A percentile compares a stretch with the other conserved stretches of the same genome.
Conservation (phyloP, 92 coral and sea anemone species). For the Umimayanthus kanabou region DNA sequence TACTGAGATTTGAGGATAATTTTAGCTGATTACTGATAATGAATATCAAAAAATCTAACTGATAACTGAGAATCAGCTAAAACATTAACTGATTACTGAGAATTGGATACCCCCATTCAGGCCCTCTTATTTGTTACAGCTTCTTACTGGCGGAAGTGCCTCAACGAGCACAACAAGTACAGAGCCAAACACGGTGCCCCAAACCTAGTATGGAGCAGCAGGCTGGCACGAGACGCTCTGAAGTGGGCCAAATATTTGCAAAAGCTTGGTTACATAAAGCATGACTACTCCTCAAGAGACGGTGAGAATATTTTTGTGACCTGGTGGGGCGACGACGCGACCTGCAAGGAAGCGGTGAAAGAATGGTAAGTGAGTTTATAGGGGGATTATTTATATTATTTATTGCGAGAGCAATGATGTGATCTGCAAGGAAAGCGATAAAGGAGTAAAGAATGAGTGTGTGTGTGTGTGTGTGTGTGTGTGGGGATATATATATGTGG, state of each 20-base stretch:
- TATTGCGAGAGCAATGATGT: too few relatives aligned
- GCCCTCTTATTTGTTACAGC: not conserved
- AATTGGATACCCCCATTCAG: too few relatives aligned
- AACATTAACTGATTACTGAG: too few relatives aligned
- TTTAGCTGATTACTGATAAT: too few relatives aligned
- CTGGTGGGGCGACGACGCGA: constrained; percentile 19
- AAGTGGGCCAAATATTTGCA: constrained; percentile 46
- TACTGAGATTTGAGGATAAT: too few relatives aligned
- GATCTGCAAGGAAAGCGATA: too few relatives aligned
- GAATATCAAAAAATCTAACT: too few relatives aligned
- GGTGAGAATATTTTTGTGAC: constrained; percentile 47
- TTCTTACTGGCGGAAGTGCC: constrained; percentile 38
- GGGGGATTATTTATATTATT: constrained; percentile 33
- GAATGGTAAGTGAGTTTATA: constrained; percentile 25
- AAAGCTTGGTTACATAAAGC: not conserved
- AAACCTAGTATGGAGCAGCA: constrained; percentile 40
- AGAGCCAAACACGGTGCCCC: constrained; percentile 50
- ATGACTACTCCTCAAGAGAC: not conserved
- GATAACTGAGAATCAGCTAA: too few relatives aligned
- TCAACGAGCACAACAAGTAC: constrained; percentile 41
- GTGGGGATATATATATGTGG: too few relatives aligned
- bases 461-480: too few relatives aligned
- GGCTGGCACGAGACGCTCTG: constrained; percentile 45
- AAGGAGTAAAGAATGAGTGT: constrained; percentile 2
- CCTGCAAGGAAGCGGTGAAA: constrained; percentile 49